Evolutionary conservation across 2,113 vertebrate genomes (phyloP).

Genomic region (Micromys minutus): DNA sequence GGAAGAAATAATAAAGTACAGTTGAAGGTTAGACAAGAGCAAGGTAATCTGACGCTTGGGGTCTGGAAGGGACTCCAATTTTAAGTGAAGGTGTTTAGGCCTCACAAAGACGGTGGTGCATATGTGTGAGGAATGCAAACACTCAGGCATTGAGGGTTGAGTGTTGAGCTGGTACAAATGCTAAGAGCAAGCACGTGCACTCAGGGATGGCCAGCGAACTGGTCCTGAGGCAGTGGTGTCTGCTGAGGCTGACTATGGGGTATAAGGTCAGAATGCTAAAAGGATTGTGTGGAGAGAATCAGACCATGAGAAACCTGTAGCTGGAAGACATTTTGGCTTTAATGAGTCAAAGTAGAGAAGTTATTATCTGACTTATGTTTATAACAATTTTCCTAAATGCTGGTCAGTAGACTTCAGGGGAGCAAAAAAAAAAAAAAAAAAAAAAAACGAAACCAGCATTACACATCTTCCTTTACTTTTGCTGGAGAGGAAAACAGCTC

Average conservation of each 20-base stretch:
- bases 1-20: background rate
- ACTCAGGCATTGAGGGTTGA: background rate
- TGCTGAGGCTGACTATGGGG: background rate
- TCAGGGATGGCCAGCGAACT: background rate
- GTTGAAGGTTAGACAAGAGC: background rate
- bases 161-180: background rate
- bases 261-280: background rate
- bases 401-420: background rate
- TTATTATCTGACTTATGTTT: background rate
- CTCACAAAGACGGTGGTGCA: background rate
- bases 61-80: background rate
- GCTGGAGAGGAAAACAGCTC: background rate
- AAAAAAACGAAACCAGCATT: background rate
- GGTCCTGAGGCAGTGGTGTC: background rate
- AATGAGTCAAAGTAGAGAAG: background rate
- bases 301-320: background rate
- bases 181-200: background rate
- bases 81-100: constrained; percentile 8
- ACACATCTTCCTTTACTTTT: background rate
- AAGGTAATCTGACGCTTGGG: background rate
- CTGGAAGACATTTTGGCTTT: background rate
- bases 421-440: background rate
- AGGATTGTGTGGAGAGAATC: background rate
- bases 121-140: background rate
- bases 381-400: background rate